These are phyloP conservation scores for Pempheris klunzingeri DNA, from an alignment of 2,797 vertebrate genomes.

Conservation along the genomic window DNA sequence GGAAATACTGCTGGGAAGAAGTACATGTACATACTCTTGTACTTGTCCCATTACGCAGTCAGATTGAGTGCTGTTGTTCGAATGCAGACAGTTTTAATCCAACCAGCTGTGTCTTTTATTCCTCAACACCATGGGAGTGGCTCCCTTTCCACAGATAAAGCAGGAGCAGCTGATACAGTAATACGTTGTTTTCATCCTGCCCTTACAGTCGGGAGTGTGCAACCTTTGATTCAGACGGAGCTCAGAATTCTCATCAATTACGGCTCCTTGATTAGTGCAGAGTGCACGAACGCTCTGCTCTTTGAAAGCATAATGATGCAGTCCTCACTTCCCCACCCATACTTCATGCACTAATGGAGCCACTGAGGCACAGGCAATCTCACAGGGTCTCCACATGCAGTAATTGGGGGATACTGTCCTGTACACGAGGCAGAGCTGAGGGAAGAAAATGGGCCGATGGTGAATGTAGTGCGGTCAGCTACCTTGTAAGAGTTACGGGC, in stretches of 20 bases:
- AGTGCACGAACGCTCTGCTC: slow-evolving; percentile 34
- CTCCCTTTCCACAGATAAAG: slow-evolving; percentile 7
- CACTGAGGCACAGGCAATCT: slow-evolving; percentile 45
- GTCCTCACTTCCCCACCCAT: slow-evolving; percentile 43
- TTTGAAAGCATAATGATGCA: slow-evolving; percentile 64
- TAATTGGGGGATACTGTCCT: slow-evolving; percentile 31
- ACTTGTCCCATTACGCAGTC: slow-evolving; percentile 17
- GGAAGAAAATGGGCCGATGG: not conserved
- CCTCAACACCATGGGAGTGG: slow-evolving; percentile 3
- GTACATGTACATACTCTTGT: not conserved
- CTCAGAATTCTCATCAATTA: slow-evolving; percentile 70
- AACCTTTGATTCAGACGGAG: slow-evolving; percentile 60
- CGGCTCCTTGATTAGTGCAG: slow-evolving; percentile 65
- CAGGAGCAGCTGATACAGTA: slow-evolving; percentile 11
- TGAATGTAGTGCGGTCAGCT: not conserved
- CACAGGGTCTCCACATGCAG: slow-evolving; percentile 31
- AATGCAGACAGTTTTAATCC: slow-evolving; percentile 30
- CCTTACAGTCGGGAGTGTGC: slow-evolving; percentile 10
- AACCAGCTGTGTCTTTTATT: slow-evolving; percentile 33
- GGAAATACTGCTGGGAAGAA: not conserved
- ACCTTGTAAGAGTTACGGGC: not conserved
- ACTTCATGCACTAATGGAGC: slow-evolving; percentile 65
- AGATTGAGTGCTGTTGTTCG: slow-evolving; percentile 2
- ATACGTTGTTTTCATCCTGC: slow-evolving; percentile 35
- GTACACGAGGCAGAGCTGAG: not conserved